Evolutionary conservation across 2,888 invertebrate species (phyloP).

Genomic region (Melinaea menophilus): DNA sequence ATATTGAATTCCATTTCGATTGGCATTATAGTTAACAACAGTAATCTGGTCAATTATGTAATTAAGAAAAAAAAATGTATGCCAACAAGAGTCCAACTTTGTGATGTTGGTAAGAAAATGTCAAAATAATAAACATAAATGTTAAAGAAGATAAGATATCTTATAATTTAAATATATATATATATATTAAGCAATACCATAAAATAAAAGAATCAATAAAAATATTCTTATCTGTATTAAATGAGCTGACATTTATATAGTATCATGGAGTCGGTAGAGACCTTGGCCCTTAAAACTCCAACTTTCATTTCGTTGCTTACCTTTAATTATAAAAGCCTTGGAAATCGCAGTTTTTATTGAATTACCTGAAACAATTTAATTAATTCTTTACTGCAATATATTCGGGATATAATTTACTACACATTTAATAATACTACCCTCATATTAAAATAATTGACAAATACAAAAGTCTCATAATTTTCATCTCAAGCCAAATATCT

Average conservation of each 20-base stretch:
- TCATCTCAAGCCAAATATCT: not conserved
- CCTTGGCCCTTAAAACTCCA: slow-evolving; percentile 3
- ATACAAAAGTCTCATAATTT: slow-evolving; percentile 13
- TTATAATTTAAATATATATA: not conserved
- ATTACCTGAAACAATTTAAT: slow-evolving; percentile 38
- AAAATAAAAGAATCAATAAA: not conserved
- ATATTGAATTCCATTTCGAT: no score
- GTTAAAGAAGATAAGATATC: no score
- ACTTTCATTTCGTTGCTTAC: slow-evolving; percentile 13
- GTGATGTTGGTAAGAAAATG: no score
- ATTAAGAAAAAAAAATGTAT: no score
- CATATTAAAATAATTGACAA: slow-evolving; percentile 22
- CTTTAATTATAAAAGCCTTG: slow-evolving; percentile 1
- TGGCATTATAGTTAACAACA: no score
- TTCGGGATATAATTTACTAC: no score
- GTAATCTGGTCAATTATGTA: no score
- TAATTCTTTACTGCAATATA: no score
- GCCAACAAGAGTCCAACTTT: no score
- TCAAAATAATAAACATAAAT: no score
- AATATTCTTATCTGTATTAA: not conserved
- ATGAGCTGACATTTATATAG: not conserved
- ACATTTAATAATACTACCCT: no score
- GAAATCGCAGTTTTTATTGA: slow-evolving; percentile 5
- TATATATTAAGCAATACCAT: not conserved
- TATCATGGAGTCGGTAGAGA: not conserved